Base-by-base conservation (phyloP, 2,797 vertebrate species). In the Nyctalus aviator region DNA sequence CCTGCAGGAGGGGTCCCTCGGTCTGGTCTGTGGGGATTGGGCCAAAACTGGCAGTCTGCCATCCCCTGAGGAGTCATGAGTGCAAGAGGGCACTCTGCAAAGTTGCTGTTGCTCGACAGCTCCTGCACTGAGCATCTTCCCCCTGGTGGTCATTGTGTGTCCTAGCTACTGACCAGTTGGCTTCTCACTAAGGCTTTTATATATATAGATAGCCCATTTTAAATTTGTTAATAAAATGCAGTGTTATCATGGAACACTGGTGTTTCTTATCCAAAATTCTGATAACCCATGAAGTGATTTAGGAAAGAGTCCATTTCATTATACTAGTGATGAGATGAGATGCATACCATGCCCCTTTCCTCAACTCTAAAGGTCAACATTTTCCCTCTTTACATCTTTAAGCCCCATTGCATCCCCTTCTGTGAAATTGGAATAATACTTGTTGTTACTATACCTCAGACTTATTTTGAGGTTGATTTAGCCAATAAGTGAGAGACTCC, bases 341-440 rank as follows among this genome's bases (percentile, higher is more conserved):
- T 2, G 1, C 6, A 53, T 17, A 8, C 8, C 18, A 3, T 32
- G 32, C 21, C 3, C 48, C 20, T 32, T 48, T 1, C 50, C 3
- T 76, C 72, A 44, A 4, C 20, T 73, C 13, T 20, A 11, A 64
- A 32, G 18, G 44, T 8, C 59, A 15, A 7, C 66, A 14, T 8
- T 30, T 78, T 71, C 6, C 4, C 17, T 10, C 17, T 78, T 50
- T 72, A 20, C 4, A 44, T 50, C 18, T 84, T 62, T 50, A 46
- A 55, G 41, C 32, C 46, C 25, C 15, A 18, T 25, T 46, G 18
- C 27, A 59, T 55, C n/a, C 21, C 35, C 35, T 46, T 30, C 50
- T n/a, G 20, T 8, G 23, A 44, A 37, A 32, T 14, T 23, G 44
- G 21, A 77, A 59, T 21, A 82, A 1, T 44, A 46, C 12, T 32